Conservation (phyloP, 2,797 vertebrate genomes). For the Sternarchorhynchus goeldii region DNA sequence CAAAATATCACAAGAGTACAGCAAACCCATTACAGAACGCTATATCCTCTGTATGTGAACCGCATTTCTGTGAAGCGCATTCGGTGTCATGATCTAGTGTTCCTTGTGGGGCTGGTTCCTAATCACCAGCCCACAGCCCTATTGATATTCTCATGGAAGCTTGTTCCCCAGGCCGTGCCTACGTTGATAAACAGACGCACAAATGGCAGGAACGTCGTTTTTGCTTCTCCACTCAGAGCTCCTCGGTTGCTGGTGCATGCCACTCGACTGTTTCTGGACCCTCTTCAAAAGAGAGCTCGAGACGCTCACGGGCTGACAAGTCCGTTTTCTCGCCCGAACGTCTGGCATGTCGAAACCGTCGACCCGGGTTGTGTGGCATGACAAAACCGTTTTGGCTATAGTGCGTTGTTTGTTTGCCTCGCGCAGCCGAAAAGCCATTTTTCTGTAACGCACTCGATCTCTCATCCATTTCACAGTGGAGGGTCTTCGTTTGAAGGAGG, state of each 20-base stretch:
- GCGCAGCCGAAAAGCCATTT: constrained; percentile 23
- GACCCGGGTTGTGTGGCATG: constrained; percentile 38
- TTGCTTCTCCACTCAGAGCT: neutral
- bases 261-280: neutral
- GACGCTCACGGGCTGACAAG: constrained; percentile 28
- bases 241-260: no score
- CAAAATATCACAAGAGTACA: constrained; percentile 32
- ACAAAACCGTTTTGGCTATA: constrained; percentile 35
- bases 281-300: constrained; percentile 1
- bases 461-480: constrained; percentile 34
- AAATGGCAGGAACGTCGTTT: neutral
- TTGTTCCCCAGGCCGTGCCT: constrained; percentile 14
- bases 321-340: constrained; percentile 29
- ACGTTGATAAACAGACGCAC: neutral
- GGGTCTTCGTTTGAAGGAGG: constrained; percentile 45
- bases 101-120: constrained; percentile 12
- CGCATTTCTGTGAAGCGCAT: constrained; percentile 17
- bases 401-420: constrained; percentile 30
- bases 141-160: constrained; percentile 3
- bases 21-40: constrained; percentile 15
- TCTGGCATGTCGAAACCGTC: constrained; percentile 36
- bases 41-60: no score
- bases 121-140: constrained; percentile 21
- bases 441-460: constrained; percentile 30
- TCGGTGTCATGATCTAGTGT: constrained; percentile 11